A percentile compares a stretch with the other conserved stretches of the same genome.
Evolutionary conservation across 2,113 vertebrate genomes (phyloP).

Genomic region (Gambusia affinis): DNA sequence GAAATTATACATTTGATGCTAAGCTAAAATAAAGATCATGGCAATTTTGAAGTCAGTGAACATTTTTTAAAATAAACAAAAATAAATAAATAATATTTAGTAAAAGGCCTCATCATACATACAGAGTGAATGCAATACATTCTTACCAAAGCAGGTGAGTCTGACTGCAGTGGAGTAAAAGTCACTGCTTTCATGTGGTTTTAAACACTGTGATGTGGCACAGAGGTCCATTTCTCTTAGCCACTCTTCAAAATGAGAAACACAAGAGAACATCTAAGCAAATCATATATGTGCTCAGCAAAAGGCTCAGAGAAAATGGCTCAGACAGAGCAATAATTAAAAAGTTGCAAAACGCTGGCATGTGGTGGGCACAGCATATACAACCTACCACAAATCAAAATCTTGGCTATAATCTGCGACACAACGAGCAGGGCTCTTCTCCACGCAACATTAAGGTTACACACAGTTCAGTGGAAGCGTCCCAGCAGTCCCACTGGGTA

Average conservation of each 20-base stretch:
- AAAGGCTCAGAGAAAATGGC: background rate
- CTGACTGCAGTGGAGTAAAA: background rate
- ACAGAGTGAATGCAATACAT: background rate
- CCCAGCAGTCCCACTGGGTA: slow-evolving; percentile 50
- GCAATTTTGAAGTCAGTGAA: too few relatives aligned
- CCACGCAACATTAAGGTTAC: slow-evolving; percentile 30
- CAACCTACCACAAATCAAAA: background rate
- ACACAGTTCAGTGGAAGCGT: slow-evolving; percentile 52
- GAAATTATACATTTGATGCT: too few relatives aligned
- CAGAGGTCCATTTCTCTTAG: background rate
- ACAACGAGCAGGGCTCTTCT: background rate
- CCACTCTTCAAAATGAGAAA: background rate
- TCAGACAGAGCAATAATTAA: background rate
- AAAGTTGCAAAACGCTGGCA: background rate
- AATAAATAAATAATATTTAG: too few relatives aligned
- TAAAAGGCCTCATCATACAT: too few relatives aligned
- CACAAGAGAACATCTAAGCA: background rate
- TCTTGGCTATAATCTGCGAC: slow-evolving; percentile 9
- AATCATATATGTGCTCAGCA: background rate
- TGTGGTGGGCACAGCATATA: background rate
- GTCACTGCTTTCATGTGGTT: too few relatives aligned
- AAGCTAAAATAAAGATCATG: too few relatives aligned
- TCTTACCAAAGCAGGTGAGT: background rate
- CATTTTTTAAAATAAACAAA: too few relatives aligned
- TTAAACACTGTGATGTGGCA: too few relatives aligned